Conservation (phyloP, 2,888 invertebrate genomes). For the Anthophora plumipes region DNA sequence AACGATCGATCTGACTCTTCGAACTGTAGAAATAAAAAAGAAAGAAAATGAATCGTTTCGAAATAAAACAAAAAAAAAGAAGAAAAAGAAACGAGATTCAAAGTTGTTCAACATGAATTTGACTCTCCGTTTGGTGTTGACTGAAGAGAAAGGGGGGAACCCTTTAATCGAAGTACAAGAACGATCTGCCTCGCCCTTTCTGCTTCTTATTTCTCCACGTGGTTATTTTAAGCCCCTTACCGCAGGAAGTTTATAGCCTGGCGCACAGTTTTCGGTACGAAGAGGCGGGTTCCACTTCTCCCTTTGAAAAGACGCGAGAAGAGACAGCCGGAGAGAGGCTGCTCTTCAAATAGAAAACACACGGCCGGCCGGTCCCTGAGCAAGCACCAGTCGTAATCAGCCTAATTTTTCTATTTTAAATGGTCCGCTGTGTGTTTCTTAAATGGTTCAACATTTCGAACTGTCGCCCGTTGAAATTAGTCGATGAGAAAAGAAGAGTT, state of each 20-base stretch:
- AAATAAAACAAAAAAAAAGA: neutral
- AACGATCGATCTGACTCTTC: slow-evolving; percentile 23
- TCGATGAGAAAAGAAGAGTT: too few relatives aligned
- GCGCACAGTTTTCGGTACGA: slow-evolving; percentile 63
- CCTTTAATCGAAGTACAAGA: slow-evolving; percentile 65
- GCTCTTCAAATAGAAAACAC: slow-evolving; percentile 61
- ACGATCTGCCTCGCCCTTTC: slow-evolving; percentile 55
- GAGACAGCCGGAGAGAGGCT: slow-evolving; percentile 17
- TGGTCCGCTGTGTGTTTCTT: slow-evolving; percentile 15
- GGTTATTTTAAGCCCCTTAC: slow-evolving; percentile 76
- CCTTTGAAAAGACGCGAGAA: slow-evolving; percentile 53
- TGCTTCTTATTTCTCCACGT: slow-evolving; percentile 59
- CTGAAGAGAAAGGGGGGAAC: slow-evolving; percentile 9
- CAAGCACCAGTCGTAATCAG: slow-evolving; percentile 35
- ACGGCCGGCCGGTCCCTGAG: neutral
- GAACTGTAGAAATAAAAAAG: neutral
- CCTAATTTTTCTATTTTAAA: slow-evolving; percentile 38
- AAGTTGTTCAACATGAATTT: slow-evolving; percentile 23
- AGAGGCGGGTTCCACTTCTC: slow-evolving; percentile 61
- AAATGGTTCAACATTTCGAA: neutral
- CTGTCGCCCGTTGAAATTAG: too few relatives aligned
- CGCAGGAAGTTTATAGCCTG: slow-evolving; percentile 77
- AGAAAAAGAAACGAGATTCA: neutral
- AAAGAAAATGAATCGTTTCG: neutral
- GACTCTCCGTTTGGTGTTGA: slow-evolving; percentile 4